phyloP scores from a whole-genome alignment of 2,888 invertebrate genomes.

The Antheraea yamamai region DNA sequence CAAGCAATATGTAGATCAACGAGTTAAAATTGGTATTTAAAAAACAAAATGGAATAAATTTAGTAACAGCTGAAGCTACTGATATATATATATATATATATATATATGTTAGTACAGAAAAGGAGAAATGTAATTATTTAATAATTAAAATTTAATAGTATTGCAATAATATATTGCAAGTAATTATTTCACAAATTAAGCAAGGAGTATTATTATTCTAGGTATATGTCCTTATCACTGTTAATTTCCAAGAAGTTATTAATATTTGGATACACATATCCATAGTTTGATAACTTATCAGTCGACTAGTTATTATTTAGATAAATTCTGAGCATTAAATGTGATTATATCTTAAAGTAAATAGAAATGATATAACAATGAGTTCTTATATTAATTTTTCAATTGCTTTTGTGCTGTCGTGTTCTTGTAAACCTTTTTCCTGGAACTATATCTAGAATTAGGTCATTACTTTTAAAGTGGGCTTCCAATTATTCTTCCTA shows the following conservation, averaged over 20 bases:
- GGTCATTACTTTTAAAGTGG: not conserved
- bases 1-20: not conserved
- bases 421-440: slow-evolving; percentile 8
- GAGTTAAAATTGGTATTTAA: not conserved
- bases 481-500: not conserved
- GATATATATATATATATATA: too few species aligned
- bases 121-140: too few species aligned
- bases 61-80: not conserved
- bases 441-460: not conserved
- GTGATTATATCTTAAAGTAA: slow-evolving; percentile 1
- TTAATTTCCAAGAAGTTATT: slow-evolving; percentile 15
- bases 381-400: not conserved
- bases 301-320: not conserved
- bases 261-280: slow-evolving; percentile 8
- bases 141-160: too few species aligned
- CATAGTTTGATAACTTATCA: slow-evolving; percentile 5
- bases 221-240: not conserved
- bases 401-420: slow-evolving; percentile 3
- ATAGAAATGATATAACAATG: not conserved
- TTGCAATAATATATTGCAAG: too few species aligned
- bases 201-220: not conserved
- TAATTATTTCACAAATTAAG: not conserved
- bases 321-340: not conserved
- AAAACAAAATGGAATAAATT: not conserved
- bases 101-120: not conserved